Evolutionary conservation across 2,113 vertebrate species (phyloP).

Genomic region (Neogale vison): DNA sequence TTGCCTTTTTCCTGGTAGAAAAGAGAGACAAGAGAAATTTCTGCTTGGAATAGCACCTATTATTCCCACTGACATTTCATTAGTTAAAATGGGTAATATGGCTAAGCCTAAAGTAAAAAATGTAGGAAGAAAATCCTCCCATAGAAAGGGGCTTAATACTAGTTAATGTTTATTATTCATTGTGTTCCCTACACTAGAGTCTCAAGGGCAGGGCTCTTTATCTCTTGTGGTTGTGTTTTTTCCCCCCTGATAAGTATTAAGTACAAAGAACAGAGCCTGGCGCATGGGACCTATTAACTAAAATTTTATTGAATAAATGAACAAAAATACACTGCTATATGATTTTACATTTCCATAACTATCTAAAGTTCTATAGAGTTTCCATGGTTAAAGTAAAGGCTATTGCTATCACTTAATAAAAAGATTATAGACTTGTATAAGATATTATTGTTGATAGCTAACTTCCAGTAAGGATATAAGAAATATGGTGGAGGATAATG

Average conservation of each 20-base stretch:
- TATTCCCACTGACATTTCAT: constrained; percentile 45
- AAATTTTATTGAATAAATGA: not conserved
- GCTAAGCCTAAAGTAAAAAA: not conserved
- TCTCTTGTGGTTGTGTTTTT: not conserved
- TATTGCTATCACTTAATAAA: not conserved
- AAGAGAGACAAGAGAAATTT: not conserved
- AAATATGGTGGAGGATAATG: not conserved
- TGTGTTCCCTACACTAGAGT: not conserved
- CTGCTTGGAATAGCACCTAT: not conserved
- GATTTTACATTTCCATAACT: not conserved
- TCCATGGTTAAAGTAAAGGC: not conserved
- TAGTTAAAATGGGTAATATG: not conserved
- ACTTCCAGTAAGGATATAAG: not conserved
- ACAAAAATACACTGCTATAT: not conserved
- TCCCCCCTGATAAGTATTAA: not conserved
- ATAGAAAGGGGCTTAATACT: not conserved
- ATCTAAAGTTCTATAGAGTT: not conserved
- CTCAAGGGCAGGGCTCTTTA: not conserved
- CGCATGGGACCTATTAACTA: not conserved
- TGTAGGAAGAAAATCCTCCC: not conserved
- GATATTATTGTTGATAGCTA: not conserved
- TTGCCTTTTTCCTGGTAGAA: constrained; percentile 26
- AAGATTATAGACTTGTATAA: not conserved
- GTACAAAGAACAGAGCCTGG: not conserved
- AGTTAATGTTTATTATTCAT: not conserved